phyloP scores from a whole-genome alignment of 2,797 vertebrate genomes.

The Paedocypris micromegethes region DNA sequence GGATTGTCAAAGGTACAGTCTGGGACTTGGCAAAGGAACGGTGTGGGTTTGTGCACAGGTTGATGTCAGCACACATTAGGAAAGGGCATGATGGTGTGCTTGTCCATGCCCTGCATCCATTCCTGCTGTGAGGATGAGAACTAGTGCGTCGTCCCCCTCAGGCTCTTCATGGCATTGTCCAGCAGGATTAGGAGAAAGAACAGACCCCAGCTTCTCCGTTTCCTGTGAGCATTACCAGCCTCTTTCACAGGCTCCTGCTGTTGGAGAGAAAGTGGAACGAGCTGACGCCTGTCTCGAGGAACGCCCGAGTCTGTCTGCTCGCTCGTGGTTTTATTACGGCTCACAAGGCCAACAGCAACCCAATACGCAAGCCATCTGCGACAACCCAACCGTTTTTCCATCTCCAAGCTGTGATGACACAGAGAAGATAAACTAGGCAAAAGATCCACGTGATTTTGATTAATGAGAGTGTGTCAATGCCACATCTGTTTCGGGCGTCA shows the following conservation, averaged over 20 bases:
- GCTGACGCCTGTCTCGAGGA: constrained; percentile 29
- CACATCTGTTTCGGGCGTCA: constrained; percentile 13
- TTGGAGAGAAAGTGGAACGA: background rate
- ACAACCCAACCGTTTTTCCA: constrained; percentile 51
- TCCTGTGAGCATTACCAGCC: constrained; percentile 23
- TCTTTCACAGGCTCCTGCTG: constrained; percentile 12
- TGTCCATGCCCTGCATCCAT: background rate
- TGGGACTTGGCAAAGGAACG: constrained; percentile 17
- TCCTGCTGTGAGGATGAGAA: constrained; percentile 23
- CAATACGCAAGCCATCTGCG: constrained; percentile 59
- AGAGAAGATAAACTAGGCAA: constrained; percentile 5
- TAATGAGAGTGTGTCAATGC: constrained; percentile 15
- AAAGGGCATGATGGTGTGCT: background rate
- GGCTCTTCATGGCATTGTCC: constrained; percentile 30
- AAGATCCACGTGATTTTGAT: constrained; percentile 8
- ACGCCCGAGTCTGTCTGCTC: constrained; percentile 54
- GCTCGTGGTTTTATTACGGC: constrained; percentile 57
- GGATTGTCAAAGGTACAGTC: too few relatives aligned
- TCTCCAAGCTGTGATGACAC: constrained; percentile 27
- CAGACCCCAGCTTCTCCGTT: constrained; percentile 25
- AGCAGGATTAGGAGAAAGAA: constrained; percentile 20
- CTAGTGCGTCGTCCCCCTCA: constrained; percentile 17
- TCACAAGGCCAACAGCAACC: constrained; percentile 50
- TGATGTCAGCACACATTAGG: constrained; percentile 21
- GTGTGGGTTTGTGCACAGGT: constrained; percentile 11